Base-by-base conservation (phyloP, 53 echinoderm and acorn worm species). In the Apostichopus leukothele region DNA sequence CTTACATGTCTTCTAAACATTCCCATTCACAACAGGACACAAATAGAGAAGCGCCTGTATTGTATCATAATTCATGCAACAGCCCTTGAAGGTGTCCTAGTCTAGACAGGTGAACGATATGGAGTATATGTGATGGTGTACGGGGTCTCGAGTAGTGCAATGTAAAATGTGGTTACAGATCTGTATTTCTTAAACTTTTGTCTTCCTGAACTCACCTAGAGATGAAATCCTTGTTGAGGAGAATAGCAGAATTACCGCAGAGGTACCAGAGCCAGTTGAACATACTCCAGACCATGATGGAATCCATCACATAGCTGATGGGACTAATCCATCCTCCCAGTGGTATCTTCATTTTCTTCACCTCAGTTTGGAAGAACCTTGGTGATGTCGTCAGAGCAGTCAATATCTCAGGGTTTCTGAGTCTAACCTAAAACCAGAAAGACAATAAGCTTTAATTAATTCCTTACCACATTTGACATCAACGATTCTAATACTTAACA, bases 171-270 rank as follows among this genome's bases (percentile, higher is more conserved):
- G 2, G 39, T 39, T 39, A 39, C 39, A 39, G 39, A 39, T 39
- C 39, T 39, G 39, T 3, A 39, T 1, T 39, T 39, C 39, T 39
- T 0, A 39, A 39, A 39, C 39, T 39, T 3, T 39, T 39, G 0
- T 39, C 3, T 74, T 74, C 74, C 20, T 74, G 71, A 71, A 71
- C 71, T 91, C 89, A 96, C 96, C 78, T 75, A 18, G 93, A 90
- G n/a, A 96, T 87, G 1, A 53, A 86, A 73, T 89, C 87, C 53
- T 96, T 93, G 73, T 92, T 51, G 1, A 96, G 92, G 18, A 96
- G 93, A 22, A 93, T 78, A 19, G 93, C 92, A 14, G 93, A 92
- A 74, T 94, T 96, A 39, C 96, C 96, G 88, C 94, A 92, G 74
- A 96, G 88, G 53, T 91, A 51, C 94, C 94, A 96, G 25, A 96